A percentile compares a stretch with the other conserved stretches of the same genome.
Evolutionary conservation across 2,113 vertebrate species (phyloP).

Genomic region (Hemichromis elongatus): DNA sequence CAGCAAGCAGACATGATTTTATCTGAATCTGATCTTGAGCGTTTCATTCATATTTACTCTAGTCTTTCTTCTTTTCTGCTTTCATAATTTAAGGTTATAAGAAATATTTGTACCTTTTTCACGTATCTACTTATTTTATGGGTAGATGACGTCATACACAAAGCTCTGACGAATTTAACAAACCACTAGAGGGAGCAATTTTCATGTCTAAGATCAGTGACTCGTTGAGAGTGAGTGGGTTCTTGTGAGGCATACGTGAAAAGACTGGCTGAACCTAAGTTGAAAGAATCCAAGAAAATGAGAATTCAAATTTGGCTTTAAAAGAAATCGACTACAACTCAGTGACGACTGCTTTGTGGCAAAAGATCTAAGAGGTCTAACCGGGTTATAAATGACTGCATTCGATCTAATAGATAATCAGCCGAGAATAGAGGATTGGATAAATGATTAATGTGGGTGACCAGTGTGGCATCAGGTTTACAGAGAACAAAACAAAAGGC

Average conservation of each 20-base stretch:
- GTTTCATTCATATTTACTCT: background rate
- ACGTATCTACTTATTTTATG: background rate
- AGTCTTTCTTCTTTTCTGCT: background rate
- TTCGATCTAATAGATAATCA: background rate
- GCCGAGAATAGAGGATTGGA: background rate
- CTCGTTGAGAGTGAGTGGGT: background rate
- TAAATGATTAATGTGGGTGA: background rate
- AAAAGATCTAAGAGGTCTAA: background rate
- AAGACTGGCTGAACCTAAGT: background rate
- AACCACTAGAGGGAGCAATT: conserved; percentile 57
- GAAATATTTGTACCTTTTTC: background rate
- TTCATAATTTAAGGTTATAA: background rate
- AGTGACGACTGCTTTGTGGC: background rate
- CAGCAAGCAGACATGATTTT: background rate
- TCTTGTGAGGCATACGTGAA: background rate
- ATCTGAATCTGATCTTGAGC: background rate
- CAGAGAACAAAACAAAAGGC: background rate
- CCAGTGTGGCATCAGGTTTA: background rate
- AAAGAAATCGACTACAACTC: background rate
- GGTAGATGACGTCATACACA: background rate
- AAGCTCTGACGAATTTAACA: background rate
- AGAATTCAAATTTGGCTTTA: background rate
- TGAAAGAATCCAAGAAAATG: background rate
- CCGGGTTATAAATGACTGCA: background rate
- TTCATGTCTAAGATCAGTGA: background rate